Base-by-base conservation (phyloP, 1,140 invertebrate genomes). In the Lepeophtheirus salmonis region DNA sequence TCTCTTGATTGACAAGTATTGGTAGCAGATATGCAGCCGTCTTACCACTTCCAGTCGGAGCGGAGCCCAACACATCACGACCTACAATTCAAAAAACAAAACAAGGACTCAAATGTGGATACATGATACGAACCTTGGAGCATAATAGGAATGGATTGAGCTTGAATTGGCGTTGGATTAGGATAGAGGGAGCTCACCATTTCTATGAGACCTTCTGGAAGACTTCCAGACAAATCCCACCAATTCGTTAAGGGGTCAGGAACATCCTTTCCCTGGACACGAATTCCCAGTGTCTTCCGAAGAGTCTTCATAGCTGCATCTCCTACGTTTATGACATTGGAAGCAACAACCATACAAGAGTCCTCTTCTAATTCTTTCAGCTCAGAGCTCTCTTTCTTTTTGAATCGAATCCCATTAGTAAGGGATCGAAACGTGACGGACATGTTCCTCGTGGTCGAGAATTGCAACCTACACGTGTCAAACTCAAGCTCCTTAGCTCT, bases 91-190 rank as follows among this genome's bases (percentile, higher is more conserved):
- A 10, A n/a, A 41, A 41, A 41, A 6, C 6, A 10, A 41, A 41
- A 41, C 6, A 10, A 10, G n/a, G 30, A 6, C n/a, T 10, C 30
- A n/a, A n/a, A n/a, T n/a, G n/a, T n/a, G n/a, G n/a, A n/a, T n/a
- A n/a, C n/a, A n/a, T n/a, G n/a, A n/a, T n/a, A n/a, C n/a, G n/a
- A n/a, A 41, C 30, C 77, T 71, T 81, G 73, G 51, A 94, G 68
- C 80, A 97, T 82, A 41, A 84, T 76, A 14, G 94, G 88, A 63
- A 96, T 78, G 0, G 87, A 83, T 74, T 97, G 91, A 78, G 89
- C 86, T 73, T 98, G 94, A 66, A 97, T 84, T 0, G 90, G 82
- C 4, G 94, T 96, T 10, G 92, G 92, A 59, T 76, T 73, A 0
- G 68, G 68, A 67, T 92, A 96, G 0, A 83, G 82, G 1, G 53